These are phyloP conservation scores for Biston stratarius DNA, from an alignment of 2,888 invertebrate genomes.

Conservation along the genomic window DNA sequence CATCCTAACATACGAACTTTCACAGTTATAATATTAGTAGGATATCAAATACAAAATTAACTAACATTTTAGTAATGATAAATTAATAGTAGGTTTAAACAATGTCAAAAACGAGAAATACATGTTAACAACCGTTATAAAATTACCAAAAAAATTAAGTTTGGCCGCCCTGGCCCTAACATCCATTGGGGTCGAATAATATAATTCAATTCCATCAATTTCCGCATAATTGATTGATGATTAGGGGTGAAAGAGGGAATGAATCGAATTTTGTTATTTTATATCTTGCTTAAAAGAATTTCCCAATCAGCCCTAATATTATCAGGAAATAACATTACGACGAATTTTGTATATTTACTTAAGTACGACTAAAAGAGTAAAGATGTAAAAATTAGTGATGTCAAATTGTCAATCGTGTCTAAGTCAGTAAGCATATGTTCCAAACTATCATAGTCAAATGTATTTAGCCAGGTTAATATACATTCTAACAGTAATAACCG, in stretches of 20 bases:
- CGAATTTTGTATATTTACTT: conserved; percentile 5
- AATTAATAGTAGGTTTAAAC: neutral
- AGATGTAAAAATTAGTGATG: no score
- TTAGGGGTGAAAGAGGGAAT: conserved; percentile 21
- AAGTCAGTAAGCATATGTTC: no score
- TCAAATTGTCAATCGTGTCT: no score
- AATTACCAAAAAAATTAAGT: conserved; percentile 10
- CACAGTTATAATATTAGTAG: no score
- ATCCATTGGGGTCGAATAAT: conserved; percentile 28
- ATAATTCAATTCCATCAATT: conserved; percentile 35
- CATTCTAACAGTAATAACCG: no score
- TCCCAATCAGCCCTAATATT: conserved; percentile 5
- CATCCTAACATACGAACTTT: no score
- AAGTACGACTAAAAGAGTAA: no score
- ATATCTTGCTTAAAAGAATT: conserved; percentile 22
- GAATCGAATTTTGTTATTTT: conserved; percentile 21
- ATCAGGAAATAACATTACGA: neutral
- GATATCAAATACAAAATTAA: no score
- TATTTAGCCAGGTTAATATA: no score
- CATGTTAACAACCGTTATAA: conserved; percentile 4
- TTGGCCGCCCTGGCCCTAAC: conserved; percentile 6
- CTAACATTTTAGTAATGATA: neutral
- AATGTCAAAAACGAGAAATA: no score
- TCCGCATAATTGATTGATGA: conserved; percentile 37
- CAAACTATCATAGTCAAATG: no score